Conservation (phyloP, 2,797 vertebrate genomes). For the Pangasius larnaudii region DNA sequence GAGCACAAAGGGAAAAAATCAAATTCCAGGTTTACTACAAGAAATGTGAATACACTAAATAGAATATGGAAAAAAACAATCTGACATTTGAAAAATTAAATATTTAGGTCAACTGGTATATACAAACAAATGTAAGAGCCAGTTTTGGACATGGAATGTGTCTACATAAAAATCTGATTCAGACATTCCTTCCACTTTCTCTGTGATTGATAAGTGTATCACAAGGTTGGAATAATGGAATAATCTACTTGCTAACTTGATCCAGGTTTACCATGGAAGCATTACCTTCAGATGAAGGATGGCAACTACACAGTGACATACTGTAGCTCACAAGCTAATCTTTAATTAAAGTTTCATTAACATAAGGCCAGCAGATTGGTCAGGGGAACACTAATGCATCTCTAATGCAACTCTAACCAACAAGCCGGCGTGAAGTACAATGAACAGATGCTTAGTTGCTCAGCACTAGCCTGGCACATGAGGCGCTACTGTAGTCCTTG, state of each 20-base stretch:
- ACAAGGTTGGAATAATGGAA: not conserved
- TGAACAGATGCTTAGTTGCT: constrained; percentile 13
- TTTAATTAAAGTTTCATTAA: constrained; percentile 21
- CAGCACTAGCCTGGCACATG: constrained; percentile 14
- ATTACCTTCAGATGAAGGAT: not conserved
- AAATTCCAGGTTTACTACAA: not conserved
- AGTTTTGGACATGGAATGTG: not conserved
- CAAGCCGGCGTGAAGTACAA: not conserved
- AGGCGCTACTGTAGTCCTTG: constrained; percentile 23
- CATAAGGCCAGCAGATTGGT: constrained; percentile 2
- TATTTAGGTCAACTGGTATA: not conserved
- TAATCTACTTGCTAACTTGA: not conserved
- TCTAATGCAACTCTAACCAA: not conserved
- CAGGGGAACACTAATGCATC: not conserved
- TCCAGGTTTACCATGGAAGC: not conserved
- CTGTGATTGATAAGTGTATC: not conserved
- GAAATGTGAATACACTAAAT: not conserved
- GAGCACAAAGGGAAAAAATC: not conserved
- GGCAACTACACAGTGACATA: not conserved
- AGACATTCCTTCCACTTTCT: not conserved
- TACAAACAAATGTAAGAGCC: not conserved
- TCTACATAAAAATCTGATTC: not conserved
- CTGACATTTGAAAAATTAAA: not conserved
- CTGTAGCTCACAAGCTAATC: not conserved
- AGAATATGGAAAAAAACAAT: not conserved